Conservation (phyloP, 2,797 vertebrate genomes). For the Coregonus suidteri region DNA sequence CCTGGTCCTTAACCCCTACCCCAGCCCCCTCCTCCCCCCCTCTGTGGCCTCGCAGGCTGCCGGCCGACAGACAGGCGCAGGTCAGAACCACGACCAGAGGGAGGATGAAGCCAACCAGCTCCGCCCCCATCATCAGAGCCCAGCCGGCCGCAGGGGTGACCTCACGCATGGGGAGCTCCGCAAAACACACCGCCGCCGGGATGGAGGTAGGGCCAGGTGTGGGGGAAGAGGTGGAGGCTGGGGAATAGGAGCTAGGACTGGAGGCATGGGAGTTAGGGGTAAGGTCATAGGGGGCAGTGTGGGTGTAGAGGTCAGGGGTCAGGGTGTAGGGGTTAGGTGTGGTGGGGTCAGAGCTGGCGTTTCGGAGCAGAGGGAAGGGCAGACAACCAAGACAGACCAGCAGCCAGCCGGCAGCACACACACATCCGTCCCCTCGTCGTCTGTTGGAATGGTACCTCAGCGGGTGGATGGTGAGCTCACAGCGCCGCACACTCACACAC, state of each 20-base stretch:
- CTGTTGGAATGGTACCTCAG: slow-evolving; percentile 75
- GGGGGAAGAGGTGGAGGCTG: background rate
- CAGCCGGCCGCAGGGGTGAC: slow-evolving; percentile 68
- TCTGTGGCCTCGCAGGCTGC: slow-evolving; percentile 74
- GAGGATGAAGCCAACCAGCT: slow-evolving; percentile 85
- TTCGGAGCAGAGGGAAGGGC: slow-evolving; percentile 86
- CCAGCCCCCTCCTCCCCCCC: slow-evolving; percentile 36
- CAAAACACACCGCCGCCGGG: slow-evolving; percentile 74
- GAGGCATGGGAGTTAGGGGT: background rate
- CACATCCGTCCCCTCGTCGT: slow-evolving; percentile 74
- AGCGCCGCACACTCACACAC: slow-evolving; percentile 89
- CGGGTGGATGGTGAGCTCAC: slow-evolving; percentile 86
- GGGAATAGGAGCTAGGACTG: background rate
- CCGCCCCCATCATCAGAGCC: slow-evolving; percentile 77
- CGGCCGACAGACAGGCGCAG: slow-evolving; percentile 84
- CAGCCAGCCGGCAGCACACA: slow-evolving; percentile 82
- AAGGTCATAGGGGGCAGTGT: background rate
- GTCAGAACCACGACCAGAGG: slow-evolving; percentile 84
- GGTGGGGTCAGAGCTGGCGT: background rate
- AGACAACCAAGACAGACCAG: slow-evolving; percentile 85
- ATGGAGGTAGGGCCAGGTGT: background rate
- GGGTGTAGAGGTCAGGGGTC: fast-evolving
- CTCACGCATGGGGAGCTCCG: slow-evolving; percentile 82
- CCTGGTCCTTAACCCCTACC: slow-evolving; percentile 77
- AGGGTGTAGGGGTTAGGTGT: background rate